Evolutionary conservation across 2,797 vertebrate genomes (phyloP), one percentile per base, ranked within the genome.

Genomic region (Hoplostethus atlanticus): DNA sequence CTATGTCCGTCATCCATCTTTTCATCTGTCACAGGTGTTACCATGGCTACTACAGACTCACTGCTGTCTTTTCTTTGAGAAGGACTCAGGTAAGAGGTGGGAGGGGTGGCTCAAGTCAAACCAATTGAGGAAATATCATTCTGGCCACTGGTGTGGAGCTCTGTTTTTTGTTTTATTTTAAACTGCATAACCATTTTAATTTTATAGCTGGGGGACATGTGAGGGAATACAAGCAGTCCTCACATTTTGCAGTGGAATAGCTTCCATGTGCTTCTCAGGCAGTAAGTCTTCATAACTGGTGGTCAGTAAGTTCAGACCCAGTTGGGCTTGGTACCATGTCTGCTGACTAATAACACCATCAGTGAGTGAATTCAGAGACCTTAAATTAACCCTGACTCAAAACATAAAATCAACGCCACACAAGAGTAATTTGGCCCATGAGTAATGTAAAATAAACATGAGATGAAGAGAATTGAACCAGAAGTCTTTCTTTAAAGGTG

Each of bases 21-120:
- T 91, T 86, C 89, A 89, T 94, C 79, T 93, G 88, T 89, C 91
- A 89, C 92, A 95, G 94, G 93, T 93, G 92, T 94, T 93, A 79
- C 92, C 93, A 94, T 94, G 93, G 93, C 87, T 94, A 92, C 92
- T 93, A 83, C 91, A 91, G 90, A 94, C 89, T 93, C 92, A 93
- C 80, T 94, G 93, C 92, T 95, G 93, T 88, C 84, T 94, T 89
- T 89, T 94, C 89, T 92, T 93, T 94, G 93, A 94, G 89, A 93
- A 90, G 87, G 91, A 94, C 88, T 70, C 93, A 94, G 94, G 93
- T 94, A 94, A 94, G 91, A 84, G 62, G 80, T 63, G 68, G 75
- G 80, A 56, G 57, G 61, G 72, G 78, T 57, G 73, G 28, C 17
- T 17, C n/a, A 73, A 57, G 73, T 58, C 55, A 34, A 60, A 71